Evolutionary conservation across 2,113 vertebrate genomes (phyloP).

Genomic region (Cyanoderma ruficeps): DNA sequence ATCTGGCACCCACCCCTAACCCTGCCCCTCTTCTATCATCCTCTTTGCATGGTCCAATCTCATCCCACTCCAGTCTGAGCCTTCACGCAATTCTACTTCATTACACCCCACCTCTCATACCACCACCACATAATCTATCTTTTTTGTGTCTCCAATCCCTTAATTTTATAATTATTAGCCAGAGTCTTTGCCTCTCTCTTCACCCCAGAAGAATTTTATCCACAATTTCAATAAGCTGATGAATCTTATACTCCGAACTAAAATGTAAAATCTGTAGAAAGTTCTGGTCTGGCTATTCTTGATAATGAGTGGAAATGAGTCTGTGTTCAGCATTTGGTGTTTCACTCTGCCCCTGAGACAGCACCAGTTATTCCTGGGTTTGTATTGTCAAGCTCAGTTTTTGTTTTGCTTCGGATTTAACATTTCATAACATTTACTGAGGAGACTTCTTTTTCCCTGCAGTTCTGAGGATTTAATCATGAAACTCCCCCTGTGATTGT

Average conservation of each 20-base stretch:
- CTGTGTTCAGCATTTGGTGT: neutral
- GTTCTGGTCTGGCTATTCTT: neutral
- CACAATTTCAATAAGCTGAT: neutral
- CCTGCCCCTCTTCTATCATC: neutral
- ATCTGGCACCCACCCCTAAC: neutral
- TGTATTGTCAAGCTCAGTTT: neutral
- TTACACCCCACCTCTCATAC: neutral
- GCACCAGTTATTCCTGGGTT: neutral
- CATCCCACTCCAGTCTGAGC: neutral
- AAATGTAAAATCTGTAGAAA: neutral
- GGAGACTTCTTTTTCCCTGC: neutral
- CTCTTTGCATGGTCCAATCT: neutral
- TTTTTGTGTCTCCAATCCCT: neutral
- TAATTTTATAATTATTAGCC: neutral
- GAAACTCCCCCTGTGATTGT: conserved; percentile 18
- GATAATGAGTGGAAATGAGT: neutral
- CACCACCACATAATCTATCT: neutral
- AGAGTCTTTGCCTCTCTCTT: neutral
- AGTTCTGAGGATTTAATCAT: conserved; percentile 28
- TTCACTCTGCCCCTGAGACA: neutral
- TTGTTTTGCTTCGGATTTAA: neutral
- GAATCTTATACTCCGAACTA: neutral
- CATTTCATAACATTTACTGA: neutral
- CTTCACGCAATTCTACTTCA: neutral
- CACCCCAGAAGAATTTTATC: neutral